Evolutionary conservation across 2,888 invertebrate species (phyloP), one percentile per base, ranked within the genome.

Genomic region (Pasiphila rectangulata): DNA sequence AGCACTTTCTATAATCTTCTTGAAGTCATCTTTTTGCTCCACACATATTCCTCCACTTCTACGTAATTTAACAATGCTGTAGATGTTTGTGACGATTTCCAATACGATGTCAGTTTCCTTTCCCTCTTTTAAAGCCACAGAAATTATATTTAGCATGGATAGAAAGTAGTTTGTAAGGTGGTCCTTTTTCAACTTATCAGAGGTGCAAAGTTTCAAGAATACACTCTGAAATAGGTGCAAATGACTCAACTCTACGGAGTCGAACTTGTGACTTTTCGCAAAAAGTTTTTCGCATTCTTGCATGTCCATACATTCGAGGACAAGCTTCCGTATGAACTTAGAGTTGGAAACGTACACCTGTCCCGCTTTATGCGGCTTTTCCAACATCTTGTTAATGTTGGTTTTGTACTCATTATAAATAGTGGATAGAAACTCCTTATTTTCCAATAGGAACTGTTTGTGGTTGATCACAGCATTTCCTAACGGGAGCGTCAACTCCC

Each of bases 321-420:
- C 89, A 32, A 95, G 69, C 56, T 89, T 87, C 4, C 82, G 79
- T 16, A 93, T 85, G n/a, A 92, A 90, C 40, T 80, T 70, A 46
- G 90, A 86, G 67, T 92, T 90, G 43, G 90, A 89, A 29, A 90
- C 79, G 56, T 93, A 92, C 38, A 93, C 90, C 56, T 91, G 91
- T 0, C 92, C 92, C 2, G 91, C 91, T 78, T 94, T 94, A 51
- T 92, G 92, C 0, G 93, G 94, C 64, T 93, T 93, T 61, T 92
- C 91, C 27, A 94, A 75, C 50, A 91, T 84, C 72, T 92, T 92
- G 37, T 84, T 71, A 21, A 95, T 90, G 52, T 92, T 91, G 0
- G 87, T 76, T 71, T 92, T 91, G 56, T 93, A 92, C 61, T 90
- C 86, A 30, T 89, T 79, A 63, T 90, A 93, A 41, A 94, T 79